A percentile compares a stretch with the other conserved stretches of the same genome.
Evolutionary conservation across 2,888 invertebrate species (phyloP).

Genomic region (Leptinotarsa juncta): DNA sequence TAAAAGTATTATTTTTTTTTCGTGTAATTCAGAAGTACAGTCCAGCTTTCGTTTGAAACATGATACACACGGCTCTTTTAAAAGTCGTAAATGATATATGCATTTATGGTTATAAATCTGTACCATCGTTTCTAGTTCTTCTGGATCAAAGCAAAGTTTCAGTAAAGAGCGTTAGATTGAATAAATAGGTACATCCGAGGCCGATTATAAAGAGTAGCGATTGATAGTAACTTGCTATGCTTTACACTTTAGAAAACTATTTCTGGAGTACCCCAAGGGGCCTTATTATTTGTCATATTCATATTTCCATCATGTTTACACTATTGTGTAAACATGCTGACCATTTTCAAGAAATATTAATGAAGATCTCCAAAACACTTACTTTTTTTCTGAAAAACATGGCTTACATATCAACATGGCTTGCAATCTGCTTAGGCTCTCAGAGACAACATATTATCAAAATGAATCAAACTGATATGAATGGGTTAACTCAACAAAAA

Average conservation of each 20-base stretch:
- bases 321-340: neutral
- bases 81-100: neutral
- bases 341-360: neutral
- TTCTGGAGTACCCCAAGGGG: neutral
- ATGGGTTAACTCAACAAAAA: neutral
- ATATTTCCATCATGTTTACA: neutral
- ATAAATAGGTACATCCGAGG: neutral
- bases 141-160: neutral
- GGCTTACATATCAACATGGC: neutral
- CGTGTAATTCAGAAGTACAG: neutral
- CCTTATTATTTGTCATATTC: neutral
- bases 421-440: neutral
- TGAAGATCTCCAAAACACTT: neutral
- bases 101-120: neutral
- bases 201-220: neutral
- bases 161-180: neutral
- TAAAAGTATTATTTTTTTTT: too few species aligned
- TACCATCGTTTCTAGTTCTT: neutral
- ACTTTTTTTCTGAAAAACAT: neutral
- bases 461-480: neutral
- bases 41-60: neutral
- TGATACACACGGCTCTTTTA: neutral
- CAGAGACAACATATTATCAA: neutral
- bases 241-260: neutral
- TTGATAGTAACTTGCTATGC: neutral